Base-by-base conservation (phyloP, 1,140 invertebrate genomes). In the Brachionus calyciflorus region DNA sequence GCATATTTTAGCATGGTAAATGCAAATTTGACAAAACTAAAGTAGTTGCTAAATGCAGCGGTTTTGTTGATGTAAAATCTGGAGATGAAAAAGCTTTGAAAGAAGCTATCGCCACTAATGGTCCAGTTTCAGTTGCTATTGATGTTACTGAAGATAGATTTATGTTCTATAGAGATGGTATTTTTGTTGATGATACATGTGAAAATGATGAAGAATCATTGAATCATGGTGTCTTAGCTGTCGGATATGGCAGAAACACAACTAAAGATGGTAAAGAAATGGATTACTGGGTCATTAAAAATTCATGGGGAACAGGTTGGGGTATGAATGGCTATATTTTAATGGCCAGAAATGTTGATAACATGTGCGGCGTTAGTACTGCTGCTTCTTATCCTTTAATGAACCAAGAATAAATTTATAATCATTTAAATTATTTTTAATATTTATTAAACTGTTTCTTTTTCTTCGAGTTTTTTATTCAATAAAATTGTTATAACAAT, bases 311-410 rank as follows among this genome's bases (percentile, higher is more conserved):
- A 26, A 85, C 85, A 77, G 86, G 84, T 1, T 96, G 93, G 93
- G 93, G 94, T 24, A 87, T 90, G 28, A 80, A 90, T 2, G 94
- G 94, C 26, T 96, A 92, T 86, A 91, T 96, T 79, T 90, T 90
- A 84, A 96, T 97, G 89, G 87, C 90, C 3, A 88, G 93, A 79
- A 94, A 96, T 85, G 88, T 89, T 79, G 79, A 91, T 0, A 96
- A 96, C 83, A 89, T 91, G 81, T 97, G 94, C 84, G 94, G 94
- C 80, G 90, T 97, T 82, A 93, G 93, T 26, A 89, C 89, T n/a
- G 83, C 86, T 69, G 91, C 93, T 77, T 84, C 82, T 69, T 88
- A 87, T 81, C 82, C 87, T 84, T 78, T 83, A 33, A 80, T 86
- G 53, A 60, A 76, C 4, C 1, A 73, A 14, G 19, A 73, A 53